phyloP scores from a whole-genome alignment of 1,140 invertebrate genomes.

The Platyscapa corneri region DNA sequence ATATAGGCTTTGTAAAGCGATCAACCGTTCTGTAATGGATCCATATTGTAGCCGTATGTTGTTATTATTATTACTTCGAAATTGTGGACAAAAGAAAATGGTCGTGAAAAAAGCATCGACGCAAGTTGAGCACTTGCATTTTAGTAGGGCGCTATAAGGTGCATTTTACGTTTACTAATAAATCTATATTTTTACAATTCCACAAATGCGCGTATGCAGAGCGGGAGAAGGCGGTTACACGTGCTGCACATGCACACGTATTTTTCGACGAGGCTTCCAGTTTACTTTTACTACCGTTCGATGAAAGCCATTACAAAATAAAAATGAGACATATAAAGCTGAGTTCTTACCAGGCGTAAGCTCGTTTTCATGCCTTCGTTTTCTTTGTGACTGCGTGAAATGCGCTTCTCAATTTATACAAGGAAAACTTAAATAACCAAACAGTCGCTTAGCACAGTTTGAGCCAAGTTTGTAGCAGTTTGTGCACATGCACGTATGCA shows the following conservation, averaged over 20 bases:
- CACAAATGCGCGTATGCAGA: background rate
- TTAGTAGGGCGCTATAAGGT: background rate
- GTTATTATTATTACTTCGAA: background rate
- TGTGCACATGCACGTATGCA: no score
- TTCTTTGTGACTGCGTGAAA: background rate
- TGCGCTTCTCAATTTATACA: background rate
- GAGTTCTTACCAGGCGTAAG: background rate
- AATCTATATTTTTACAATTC: background rate
- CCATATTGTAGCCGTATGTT: background rate
- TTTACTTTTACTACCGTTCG: background rate
- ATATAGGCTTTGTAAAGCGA: conserved; percentile 1
- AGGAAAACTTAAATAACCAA: background rate
- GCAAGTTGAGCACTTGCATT: background rate
- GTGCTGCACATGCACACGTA: background rate
- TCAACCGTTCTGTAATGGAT: background rate
- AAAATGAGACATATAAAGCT: background rate
- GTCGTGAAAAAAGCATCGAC: background rate
- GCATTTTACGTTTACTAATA: background rate
- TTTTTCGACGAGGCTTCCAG: background rate
- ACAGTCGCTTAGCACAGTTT: background rate
- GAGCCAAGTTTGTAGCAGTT: background rate
- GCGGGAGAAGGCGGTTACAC: no score
- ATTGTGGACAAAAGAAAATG: background rate
- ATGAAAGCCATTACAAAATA: background rate
- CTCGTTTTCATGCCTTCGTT: background rate